Percentiles rank a stretch among this genome's conserved stretches.
These are phyloP conservation scores for Onychomys leucogaster DNA, from an alignment of 2,797 vertebrate genomes.

Conservation along the genomic window DNA sequence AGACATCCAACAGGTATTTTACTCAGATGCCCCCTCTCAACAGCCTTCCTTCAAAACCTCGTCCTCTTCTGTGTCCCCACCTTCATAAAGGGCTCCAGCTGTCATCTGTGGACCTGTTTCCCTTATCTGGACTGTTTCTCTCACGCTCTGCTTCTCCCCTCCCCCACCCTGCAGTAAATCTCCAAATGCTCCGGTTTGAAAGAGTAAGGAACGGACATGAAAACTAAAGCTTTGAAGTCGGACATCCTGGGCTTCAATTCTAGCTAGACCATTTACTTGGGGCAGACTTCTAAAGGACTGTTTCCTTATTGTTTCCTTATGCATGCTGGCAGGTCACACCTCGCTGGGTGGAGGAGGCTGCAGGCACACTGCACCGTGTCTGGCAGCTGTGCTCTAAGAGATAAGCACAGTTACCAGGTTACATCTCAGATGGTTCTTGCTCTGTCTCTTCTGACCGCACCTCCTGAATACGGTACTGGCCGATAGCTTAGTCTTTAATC, in stretches of 20 bases:
- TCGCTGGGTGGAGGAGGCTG: background rate
- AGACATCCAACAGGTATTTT: slow-evolving; percentile 3
- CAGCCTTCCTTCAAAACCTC: background rate
- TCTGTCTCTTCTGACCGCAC: background rate
- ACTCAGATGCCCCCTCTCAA: background rate
- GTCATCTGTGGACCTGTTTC: background rate
- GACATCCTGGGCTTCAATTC: background rate
- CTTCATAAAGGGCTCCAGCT: background rate
- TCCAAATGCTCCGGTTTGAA: background rate
- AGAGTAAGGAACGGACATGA: background rate
- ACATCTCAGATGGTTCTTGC: background rate
- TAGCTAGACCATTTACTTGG: background rate
- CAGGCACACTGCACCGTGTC: background rate
- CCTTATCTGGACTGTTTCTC: background rate
- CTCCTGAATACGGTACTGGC: background rate
- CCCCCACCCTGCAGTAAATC: background rate
- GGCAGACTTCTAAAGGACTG: slow-evolving; percentile 15
- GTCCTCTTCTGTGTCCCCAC: background rate
- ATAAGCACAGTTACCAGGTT: background rate
- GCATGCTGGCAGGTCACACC: background rate
- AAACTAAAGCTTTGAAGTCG: slow-evolving; percentile 20
- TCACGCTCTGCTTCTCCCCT: background rate
- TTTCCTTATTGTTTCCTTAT: background rate
- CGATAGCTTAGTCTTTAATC: background rate
- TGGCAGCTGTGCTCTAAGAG: background rate